Conservation (phyloP, 2,888 invertebrate genomes). For the Scrobipalpa costella region DNA sequence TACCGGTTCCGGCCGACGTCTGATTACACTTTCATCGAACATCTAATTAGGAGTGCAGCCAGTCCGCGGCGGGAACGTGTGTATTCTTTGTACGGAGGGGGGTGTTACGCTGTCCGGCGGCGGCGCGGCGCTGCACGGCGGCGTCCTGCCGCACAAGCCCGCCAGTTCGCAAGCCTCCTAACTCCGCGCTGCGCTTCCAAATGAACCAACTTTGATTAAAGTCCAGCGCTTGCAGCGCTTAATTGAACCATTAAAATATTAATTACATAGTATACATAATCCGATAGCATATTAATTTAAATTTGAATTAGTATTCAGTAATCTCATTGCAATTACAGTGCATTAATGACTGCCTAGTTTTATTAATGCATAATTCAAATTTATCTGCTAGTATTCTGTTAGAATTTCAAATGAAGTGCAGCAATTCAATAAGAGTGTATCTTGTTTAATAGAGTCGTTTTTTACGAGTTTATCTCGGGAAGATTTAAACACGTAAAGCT, state of each 20-base stretch:
- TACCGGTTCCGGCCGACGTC: conserved; percentile 76
- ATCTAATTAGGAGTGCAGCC: conserved; percentile 80
- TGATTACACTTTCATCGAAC: conserved; percentile 82
- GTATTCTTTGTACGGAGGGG: conserved; percentile 71
- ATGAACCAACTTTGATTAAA: conserved; percentile 76
- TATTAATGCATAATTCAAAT: conserved; percentile 12
- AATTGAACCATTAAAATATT: conserved; percentile 34
- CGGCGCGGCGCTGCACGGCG: neutral
- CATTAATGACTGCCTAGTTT: conserved; percentile 10
- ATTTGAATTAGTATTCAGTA: conserved; percentile 21
- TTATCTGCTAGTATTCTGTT: conserved; percentile 5
- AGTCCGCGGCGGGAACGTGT: conserved; percentile 57
- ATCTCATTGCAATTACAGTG: conserved; percentile 18
- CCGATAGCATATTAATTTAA: conserved; percentile 25
- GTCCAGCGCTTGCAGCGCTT: conserved; percentile 59
- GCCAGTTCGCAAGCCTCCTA: conserved; percentile 16
- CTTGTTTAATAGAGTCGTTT: conserved; percentile 16
- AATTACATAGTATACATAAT: conserved; percentile 24
- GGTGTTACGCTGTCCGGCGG: conserved; percentile 65
- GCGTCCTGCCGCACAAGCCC: conserved; percentile 40
- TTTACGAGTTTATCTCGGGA: conserved; percentile 7
- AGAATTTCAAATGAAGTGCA: conserved; percentile 9
- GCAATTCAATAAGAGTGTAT: conserved; percentile 11
- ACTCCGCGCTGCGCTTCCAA: conserved; percentile 64
- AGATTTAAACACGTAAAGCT: conserved; percentile 11